Percentiles rank a stretch among this genome's conserved stretches.
phyloP scores from a whole-genome alignment of 2,888 invertebrate genomes.

The Hartigia nigra region DNA sequence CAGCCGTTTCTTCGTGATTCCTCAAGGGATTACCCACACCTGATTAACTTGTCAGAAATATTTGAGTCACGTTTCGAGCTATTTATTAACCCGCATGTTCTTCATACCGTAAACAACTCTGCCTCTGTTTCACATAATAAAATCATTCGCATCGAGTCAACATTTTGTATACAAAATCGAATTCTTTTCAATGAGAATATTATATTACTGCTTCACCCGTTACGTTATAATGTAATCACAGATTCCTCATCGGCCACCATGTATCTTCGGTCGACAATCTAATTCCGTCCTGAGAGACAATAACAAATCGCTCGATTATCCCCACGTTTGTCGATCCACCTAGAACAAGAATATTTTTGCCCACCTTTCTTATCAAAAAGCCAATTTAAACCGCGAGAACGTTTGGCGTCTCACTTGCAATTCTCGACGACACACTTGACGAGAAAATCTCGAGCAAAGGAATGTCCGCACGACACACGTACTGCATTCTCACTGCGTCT shows the following conservation, averaged over 20 bases:
- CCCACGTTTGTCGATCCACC: background rate
- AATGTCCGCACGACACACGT: background rate
- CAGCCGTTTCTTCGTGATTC: conserved; percentile 30
- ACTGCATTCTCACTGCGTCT: background rate
- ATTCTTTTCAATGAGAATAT: background rate
- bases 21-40: conserved; percentile 42
- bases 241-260: background rate
- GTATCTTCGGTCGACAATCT: background rate
- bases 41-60: conserved; percentile 64
- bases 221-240: background rate
- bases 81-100: conserved; percentile 51
- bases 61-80: conserved; percentile 59
- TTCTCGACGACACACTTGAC: background rate
- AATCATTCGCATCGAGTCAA: background rate
- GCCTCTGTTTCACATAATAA: background rate
- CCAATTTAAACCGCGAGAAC: background rate
- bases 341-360: background rate
- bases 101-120: background rate
- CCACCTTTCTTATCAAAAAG: background rate
- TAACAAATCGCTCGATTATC: background rate
- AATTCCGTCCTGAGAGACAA: background rate
- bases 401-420: background rate
- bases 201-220: background rate
- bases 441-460: background rate
- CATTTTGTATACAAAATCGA: background rate